These are phyloP conservation scores for Gryllus longicercus DNA, from an alignment of 2,888 invertebrate genomes.

Conservation along the genomic window DNA sequence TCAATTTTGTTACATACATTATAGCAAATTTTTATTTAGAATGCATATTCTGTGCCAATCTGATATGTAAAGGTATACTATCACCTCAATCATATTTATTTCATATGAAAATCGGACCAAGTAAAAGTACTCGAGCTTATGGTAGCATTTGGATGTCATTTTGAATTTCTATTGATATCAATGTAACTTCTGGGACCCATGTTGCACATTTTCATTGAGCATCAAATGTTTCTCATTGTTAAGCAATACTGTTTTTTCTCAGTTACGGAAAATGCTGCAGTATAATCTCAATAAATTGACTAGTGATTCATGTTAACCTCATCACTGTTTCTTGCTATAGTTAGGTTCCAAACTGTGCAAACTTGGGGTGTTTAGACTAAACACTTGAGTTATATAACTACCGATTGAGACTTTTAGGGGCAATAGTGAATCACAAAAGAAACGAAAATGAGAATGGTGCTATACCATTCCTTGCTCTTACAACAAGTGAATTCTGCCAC, in stretches of 20 bases:
- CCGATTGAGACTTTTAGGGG: constrained; percentile 3
- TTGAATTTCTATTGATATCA: constrained; percentile 17
- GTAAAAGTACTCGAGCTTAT: constrained; percentile 10
- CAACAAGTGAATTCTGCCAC: background rate
- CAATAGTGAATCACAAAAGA: constrained; percentile 6
- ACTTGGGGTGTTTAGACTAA: constrained; percentile 4
- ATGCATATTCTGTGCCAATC: background rate
- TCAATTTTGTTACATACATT: background rate
- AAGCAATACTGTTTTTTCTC: background rate
- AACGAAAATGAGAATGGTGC: constrained; percentile 4
- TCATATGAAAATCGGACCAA: background rate
- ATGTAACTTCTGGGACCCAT: constrained; percentile 3
- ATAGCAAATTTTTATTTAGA: constrained; percentile 3
- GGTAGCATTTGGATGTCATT: background rate
- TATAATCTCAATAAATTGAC: no score
- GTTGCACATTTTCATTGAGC: background rate
- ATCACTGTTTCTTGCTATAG: background rate
- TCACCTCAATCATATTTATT: background rate
- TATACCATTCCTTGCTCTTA: constrained; percentile 9
- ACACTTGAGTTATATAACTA: background rate
- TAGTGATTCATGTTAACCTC: no score
- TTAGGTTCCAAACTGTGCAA: constrained; percentile 17
- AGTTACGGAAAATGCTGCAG: no score
- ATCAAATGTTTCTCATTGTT: background rate
- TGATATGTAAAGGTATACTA: background rate